Evolutionary conservation across 2,113 vertebrate species (phyloP), one percentile per base, ranked within the genome.

Genomic region (Zapornia atra): DNA sequence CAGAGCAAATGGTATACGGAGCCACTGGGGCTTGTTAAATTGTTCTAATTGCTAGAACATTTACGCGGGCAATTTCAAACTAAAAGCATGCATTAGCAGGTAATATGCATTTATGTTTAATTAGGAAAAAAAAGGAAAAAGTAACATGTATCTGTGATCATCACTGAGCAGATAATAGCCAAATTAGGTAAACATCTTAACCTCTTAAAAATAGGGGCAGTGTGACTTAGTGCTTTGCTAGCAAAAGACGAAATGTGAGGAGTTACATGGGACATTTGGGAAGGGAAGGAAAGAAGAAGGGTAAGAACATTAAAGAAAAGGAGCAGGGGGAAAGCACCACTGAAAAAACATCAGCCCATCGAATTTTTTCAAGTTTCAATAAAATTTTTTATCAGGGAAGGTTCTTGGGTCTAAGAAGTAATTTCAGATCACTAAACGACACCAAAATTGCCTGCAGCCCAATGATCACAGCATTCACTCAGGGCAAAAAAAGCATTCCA

Each of bases 1-100:
- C 80, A 60, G 84, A 95, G 92, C 64, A 88, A 96, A 77, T 2
- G 6, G 66, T 53, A 14, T 73, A 76, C 33, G 95, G 86, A 96
- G 86, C 95, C 87, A 96, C 76, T 24, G 94, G 88, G 92, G 88
- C 94, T 96, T 90, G 91, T 94, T 90, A 96, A 92, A 95, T 44
- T 4, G 22, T 80, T 88, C 88, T 92, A 94, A 93, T 89, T 90
- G 70, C 69, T 56, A 46, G 92, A 97, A 92, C 79, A 79, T 94
- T 94, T 90, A 96, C 1, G 2, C 60, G 90, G 61, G 82, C 71
- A 69, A 86, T 84, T 94, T 70, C 75, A 64, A 83, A 91, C 79
- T 94, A 86, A 94, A 94, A 92, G 80, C 88, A 86, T 13, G 38
- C 93, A 88, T 88, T 96, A 92, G 76, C 92, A 88, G 61, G 76